These are phyloP conservation scores for Saguinus imperator DNA, from an alignment of 2,113 vertebrate species.

Conservation along the genomic window DNA sequence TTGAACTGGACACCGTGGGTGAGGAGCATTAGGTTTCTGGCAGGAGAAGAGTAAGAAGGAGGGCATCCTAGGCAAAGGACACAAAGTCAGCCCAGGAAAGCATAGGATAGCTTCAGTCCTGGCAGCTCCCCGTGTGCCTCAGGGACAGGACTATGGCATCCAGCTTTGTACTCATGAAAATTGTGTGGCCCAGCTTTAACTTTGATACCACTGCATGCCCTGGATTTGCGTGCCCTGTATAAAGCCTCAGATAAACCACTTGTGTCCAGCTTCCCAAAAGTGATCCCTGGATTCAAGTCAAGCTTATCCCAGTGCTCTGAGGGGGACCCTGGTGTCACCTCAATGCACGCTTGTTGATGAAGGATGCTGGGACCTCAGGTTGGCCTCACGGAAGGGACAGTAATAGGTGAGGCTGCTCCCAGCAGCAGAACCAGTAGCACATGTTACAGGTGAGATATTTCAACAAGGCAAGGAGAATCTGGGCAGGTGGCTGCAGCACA, in stretches of 20 bases:
- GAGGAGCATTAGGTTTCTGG: not conserved
- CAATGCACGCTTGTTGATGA: not conserved
- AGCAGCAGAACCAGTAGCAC: not conserved
- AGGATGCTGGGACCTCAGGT: not conserved
- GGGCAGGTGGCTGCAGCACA: not conserved
- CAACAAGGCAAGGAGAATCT: not conserved
- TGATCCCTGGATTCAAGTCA: not conserved
- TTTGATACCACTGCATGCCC: not conserved
- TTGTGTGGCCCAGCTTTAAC: conserved; percentile 5
- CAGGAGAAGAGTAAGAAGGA: not conserved
- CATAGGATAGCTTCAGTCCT: not conserved
- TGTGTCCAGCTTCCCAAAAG: not conserved
- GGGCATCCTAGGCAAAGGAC: not conserved
- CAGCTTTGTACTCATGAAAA: conserved; percentile 22
- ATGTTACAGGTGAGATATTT: not conserved
- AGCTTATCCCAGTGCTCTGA: not conserved
- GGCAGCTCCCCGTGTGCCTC: not conserved
- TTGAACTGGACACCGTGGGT: not conserved
- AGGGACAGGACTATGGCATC: not conserved
- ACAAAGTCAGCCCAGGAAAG: not conserved
- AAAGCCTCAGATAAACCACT: not conserved
- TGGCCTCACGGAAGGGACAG: not conserved
- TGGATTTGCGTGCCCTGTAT: not conserved
- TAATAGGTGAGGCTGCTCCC: not conserved
- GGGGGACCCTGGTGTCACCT: not conserved